Percentiles rank a stretch among this genome's conserved stretches.
Conservation (phyloP, 2,797 vertebrate genomes). For the Mormyrus hasselquistii region DNA sequence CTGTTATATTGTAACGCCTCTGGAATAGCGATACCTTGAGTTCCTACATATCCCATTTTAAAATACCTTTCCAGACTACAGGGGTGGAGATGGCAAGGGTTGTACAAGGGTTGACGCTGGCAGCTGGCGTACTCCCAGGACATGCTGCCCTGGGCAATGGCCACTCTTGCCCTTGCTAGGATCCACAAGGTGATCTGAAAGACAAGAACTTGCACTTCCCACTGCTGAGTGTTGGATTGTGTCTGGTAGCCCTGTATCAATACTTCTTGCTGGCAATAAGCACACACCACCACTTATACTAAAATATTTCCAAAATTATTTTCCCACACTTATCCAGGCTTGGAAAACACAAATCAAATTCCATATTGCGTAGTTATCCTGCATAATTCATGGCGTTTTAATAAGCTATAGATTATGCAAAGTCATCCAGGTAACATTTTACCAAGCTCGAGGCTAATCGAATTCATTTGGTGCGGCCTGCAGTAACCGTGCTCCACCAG, state of each 20-base stretch:
- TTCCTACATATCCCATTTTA: not conserved
- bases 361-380: not conserved
- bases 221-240: not conserved
- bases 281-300: not conserved
- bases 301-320: not conserved
- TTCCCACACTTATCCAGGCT: not conserved
- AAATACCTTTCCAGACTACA: not conserved
- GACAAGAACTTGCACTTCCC: not conserved
- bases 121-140: not conserved
- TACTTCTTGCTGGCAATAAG: not conserved
- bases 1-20: not conserved
- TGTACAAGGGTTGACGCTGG: not conserved
- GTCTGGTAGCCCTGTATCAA: not conserved
- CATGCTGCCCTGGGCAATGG: not conserved
- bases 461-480: not conserved
- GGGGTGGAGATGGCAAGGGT: not conserved
- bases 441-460: not conserved
- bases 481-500: constrained; percentile 7
- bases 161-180: not conserved
- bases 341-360: not conserved
- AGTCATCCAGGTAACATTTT: not conserved
- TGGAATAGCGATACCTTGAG: not conserved
- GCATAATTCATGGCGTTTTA: not conserved
- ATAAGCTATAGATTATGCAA: not conserved
- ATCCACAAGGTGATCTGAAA: not conserved